Percentiles rank a stretch among this genome's conserved stretches.
Evolutionary conservation across 1,140 invertebrate genomes (phyloP).

Genomic region (Neodiprion virginianus): DNA sequence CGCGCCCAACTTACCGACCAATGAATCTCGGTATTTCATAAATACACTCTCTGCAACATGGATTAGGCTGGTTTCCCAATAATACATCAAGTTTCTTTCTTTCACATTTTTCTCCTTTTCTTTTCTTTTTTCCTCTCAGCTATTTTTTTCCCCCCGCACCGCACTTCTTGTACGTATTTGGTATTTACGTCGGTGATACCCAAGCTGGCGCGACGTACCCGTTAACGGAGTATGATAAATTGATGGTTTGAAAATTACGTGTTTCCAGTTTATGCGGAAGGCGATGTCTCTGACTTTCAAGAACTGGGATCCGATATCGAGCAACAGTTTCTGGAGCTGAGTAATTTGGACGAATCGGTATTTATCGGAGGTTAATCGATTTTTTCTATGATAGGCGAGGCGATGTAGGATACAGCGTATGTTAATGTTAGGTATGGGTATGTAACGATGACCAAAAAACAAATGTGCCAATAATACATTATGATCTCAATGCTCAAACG

Average conservation of each 20-base stretch:
- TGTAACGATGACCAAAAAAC: background rate
- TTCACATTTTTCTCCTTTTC: too few species aligned
- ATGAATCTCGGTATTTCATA: conserved; percentile 26
- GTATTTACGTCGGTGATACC: background rate
- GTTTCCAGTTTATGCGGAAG: conserved; percentile 47
- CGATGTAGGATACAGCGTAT: too few species aligned
- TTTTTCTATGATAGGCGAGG: background rate
- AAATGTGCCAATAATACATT: background rate
- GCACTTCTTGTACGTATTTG: background rate
- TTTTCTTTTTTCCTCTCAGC: too few species aligned
- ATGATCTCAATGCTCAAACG: background rate
- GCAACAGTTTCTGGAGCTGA: conserved; percentile 56
- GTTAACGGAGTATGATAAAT: background rate
- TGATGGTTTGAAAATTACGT: background rate
- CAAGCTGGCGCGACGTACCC: background rate
- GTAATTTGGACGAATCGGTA: conserved; percentile 52
- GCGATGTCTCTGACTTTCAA: conserved; percentile 50
- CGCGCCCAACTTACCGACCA: conserved; percentile 43
- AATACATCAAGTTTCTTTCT: too few species aligned
- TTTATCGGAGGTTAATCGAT: conserved; percentile 47
- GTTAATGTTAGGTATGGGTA: too few species aligned
- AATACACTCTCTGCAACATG: background rate
- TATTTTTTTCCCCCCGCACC: too few species aligned
- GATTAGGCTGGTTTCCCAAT: too few species aligned
- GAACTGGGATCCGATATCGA: conserved; percentile 57